Evolutionary conservation across 2,113 vertebrate species (phyloP).

Genomic region (Lepisosteus oculatus): DNA sequence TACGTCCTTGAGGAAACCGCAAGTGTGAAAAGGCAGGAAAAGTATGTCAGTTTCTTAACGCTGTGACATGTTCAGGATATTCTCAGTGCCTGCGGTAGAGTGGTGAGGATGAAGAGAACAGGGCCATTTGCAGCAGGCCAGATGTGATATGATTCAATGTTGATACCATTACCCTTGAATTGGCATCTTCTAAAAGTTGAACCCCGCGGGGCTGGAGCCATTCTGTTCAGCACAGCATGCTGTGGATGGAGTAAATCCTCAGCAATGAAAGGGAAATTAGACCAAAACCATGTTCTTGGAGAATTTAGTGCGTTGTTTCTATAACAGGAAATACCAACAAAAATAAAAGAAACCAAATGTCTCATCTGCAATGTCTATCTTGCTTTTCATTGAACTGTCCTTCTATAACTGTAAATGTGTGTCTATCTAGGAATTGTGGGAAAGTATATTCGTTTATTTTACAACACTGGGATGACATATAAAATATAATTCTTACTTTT

Average conservation of each 20-base stretch:
- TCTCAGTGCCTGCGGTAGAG: constrained; percentile 35
- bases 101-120: constrained; percentile 43
- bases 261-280: neutral
- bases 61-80: constrained; percentile 41
- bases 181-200: constrained; percentile 45
- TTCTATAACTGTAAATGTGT: too few relatives aligned
- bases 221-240: constrained; percentile 45
- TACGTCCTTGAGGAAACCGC: neutral
- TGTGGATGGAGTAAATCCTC: constrained; percentile 23
- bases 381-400: too few relatives aligned
- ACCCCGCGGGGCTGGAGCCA: constrained; percentile 46
- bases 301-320: neutral
- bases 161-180: constrained; percentile 49
- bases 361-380: neutral
- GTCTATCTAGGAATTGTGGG: too few relatives aligned
- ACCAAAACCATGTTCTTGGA: neutral
- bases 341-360: neutral
- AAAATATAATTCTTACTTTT: too few relatives aligned
- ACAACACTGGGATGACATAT: too few relatives aligned
- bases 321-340: neutral
- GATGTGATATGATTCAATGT: constrained; percentile 55
- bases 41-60: constrained; percentile 31
- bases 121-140: constrained; percentile 45
- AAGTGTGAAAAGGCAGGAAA: constrained; percentile 1
- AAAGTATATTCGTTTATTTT: too few relatives aligned